Evolutionary conservation across 2,888 invertebrate genomes (phyloP), one percentile per base, ranked within the genome.

Genomic region (Malthinus seriepunctatus): DNA sequence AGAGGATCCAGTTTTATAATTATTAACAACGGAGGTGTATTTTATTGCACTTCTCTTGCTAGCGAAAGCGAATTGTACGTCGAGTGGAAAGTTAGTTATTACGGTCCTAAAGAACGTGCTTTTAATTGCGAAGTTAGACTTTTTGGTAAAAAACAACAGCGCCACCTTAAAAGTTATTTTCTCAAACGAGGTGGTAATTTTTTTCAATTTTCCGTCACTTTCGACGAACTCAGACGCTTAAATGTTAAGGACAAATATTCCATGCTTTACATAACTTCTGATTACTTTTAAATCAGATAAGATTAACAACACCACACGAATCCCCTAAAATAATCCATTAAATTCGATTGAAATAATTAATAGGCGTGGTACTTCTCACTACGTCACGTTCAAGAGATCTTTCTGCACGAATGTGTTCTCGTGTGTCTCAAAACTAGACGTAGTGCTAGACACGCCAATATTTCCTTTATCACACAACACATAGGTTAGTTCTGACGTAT

Each of bases 1-100:
- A 58, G 48, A 12, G 62, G 58, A 15, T 59, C 63, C 0, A 56
- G 47, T 42, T 56, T 60, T 50, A 32, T 56, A n/a, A 56, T 63
- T 37, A 48, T 56, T 9, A 53, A 53, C 34, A 53, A 23, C 10
- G 55, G 15, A 12, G 58, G 58, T 1, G 53, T 62, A 15, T 63
- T 63, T 32, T 58, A 56, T 38, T 63, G 63, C 32, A 53, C 38
- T 11, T 55, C 59, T 8, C 32, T 33, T 34, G 53, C 51, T 10
- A 45, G n/a, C n/a, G n/a, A n/a, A n/a, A n/a, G n/a, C n/a, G 60
- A 59, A 31, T 34, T 50, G 9, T 46, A 45, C 8, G 42, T 62
- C 10, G 58, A 62, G 23, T 63, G 62, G 61, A 52, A 42, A 10
- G 62, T 63, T 8, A 37, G 51, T 33, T 63, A 49, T 50, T 62